A percentile compares a stretch with the other conserved stretches of the same genome.
Evolutionary conservation across 2,888 invertebrate species (phyloP).

Genomic region (Mesochorus sp.): DNA sequence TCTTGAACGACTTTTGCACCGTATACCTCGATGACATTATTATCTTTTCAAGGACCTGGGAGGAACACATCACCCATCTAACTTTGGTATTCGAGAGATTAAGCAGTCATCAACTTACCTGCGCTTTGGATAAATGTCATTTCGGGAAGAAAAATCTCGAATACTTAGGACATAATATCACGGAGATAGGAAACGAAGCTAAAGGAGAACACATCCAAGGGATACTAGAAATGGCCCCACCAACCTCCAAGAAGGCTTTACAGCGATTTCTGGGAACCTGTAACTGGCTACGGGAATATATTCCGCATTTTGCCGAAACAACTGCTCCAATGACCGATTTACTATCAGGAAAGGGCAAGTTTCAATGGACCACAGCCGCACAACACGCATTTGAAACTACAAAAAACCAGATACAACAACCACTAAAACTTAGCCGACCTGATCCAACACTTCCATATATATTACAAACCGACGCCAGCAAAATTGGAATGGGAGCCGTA

Average conservation of each 20-base stretch:
- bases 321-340: background rate
- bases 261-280: background rate
- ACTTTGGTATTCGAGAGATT: conserved; percentile 61
- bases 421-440: background rate
- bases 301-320: background rate
- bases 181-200: conserved; percentile 23
- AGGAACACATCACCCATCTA: conserved; percentile 64
- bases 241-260: background rate
- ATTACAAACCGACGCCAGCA: background rate
- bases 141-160: conserved; percentile 44
- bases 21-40: conserved; percentile 73
- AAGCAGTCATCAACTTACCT: conserved; percentile 45
- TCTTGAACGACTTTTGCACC: conserved; percentile 56
- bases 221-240: background rate
- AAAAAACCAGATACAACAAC: background rate
- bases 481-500: background rate
- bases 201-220: conserved; percentile 10
- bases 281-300: conserved; percentile 54
- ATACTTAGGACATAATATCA: conserved; percentile 53
- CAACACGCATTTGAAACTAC: background rate
- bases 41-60: conserved; percentile 58
- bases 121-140: conserved; percentile 53
- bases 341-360: background rate
- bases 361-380: background rate
- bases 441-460: background rate